Percentiles rank a stretch among this genome's conserved stretches.
phyloP scores from a whole-genome alignment of 2,888 invertebrate genomes.

The Sphaerolaimus hirsutus region DNA sequence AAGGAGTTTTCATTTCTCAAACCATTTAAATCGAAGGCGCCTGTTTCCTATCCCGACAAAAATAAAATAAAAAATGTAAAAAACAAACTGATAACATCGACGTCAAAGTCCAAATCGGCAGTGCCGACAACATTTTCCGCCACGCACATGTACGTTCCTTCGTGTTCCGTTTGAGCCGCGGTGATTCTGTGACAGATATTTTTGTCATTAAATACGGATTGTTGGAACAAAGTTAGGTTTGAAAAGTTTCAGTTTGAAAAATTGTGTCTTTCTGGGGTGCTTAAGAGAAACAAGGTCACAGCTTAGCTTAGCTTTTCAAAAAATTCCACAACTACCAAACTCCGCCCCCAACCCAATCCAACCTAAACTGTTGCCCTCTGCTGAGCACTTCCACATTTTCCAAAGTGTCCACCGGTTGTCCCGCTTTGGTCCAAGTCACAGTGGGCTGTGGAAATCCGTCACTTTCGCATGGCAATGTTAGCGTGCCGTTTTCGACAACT shows the following conservation, averaged over 20 bases:
- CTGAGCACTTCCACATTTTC: conserved; percentile 14
- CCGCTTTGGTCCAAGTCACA: conserved; percentile 29
- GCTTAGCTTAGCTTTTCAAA: too few species aligned
- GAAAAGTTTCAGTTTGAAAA: too few species aligned
- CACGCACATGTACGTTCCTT: conserved; percentile 11
- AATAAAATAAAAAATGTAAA: too few species aligned
- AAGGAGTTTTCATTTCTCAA: too few species aligned
- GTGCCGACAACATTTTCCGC: conserved; percentile 18
- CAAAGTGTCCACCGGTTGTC: conserved; percentile 9
- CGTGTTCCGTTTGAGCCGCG: conserved; percentile 12
- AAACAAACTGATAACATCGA: conserved; percentile 32
- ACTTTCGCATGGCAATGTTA: conserved; percentile 29
- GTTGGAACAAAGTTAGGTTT: too few species aligned
- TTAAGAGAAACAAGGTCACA: too few species aligned
- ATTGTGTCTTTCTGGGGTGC: too few species aligned
- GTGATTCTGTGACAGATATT: conserved; percentile 8
- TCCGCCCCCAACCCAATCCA: too few species aligned
- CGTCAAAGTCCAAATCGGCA: conserved; percentile 27
- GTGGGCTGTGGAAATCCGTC: conserved; percentile 29
- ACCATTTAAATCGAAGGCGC: too few species aligned
- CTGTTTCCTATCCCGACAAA: too few species aligned
- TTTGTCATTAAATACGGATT: too few species aligned
- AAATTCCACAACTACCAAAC: too few species aligned
- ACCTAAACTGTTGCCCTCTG: conserved; percentile 18
- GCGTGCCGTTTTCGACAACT: conserved; percentile 26